Evolutionary conservation across 2,113 vertebrate genomes (phyloP), one percentile per base, ranked within the genome.

Genomic region (Oryzias melastigma): DNA sequence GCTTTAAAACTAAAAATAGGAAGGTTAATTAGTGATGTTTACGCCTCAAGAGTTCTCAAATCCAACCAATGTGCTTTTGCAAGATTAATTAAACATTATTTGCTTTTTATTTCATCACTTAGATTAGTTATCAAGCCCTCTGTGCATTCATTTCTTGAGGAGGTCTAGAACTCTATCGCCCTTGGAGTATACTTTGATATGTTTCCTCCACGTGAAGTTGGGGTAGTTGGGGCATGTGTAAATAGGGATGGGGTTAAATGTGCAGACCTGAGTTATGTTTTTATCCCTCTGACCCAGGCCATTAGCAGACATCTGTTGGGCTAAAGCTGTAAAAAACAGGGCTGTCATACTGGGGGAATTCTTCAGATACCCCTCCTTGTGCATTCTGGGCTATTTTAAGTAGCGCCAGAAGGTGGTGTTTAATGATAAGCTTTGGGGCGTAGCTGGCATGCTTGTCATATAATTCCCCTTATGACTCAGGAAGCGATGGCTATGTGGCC

Each of bases 361-460:
- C 77, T 81, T 78, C 58, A 68, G 57, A 71, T 65, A 58, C 76
- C 64, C 73, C 60, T 68, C 78, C 71, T 73, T 63, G 73, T 52
- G 65, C 64, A 73, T 74, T 77, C 69, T 57, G 64, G 58, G 52
- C 73, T 90, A 90, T 91, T 93, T 89, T 71, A 66, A 84, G 82
- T 47, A 64, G 17, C 49, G 50, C 75, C 58, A 77, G 81, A 82
- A 81, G 76, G 83, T 52, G 52, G 67, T 63, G 74, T 79, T 82
- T 86, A 68, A 82, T 72, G 87, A 85, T 85, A 85, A 87, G 82
- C 74, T 65, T 61, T 59, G 67, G 71, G 86, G 83, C 44, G 70
- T 77, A 60, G 76, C 73, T 84, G 71, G 86, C 74, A 76, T 85
- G 68, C 73, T 48, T 74, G 54, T 58, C 75, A 79, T 85, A 71